A percentile compares a stretch with the other conserved stretches of the same genome.
Conservation (phyloP, 2,113 vertebrate species). For the Muscicapa adusta region DNA sequence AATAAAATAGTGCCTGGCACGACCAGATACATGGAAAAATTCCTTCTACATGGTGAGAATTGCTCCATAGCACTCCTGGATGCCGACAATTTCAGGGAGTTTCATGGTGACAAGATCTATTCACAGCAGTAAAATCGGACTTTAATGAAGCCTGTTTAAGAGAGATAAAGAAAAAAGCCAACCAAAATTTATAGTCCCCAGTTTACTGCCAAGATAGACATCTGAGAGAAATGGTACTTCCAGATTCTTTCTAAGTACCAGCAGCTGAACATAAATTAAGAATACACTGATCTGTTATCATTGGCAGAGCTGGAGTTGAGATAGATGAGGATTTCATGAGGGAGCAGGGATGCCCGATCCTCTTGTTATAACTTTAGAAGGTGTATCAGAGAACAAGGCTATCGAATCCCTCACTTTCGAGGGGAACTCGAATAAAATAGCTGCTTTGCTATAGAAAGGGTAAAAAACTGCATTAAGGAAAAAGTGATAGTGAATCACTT, state of each 20-base stretch:
- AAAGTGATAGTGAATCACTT: accelerated
- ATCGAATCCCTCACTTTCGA: neutral
- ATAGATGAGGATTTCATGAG: neutral
- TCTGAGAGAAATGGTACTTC: neutral
- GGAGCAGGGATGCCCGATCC: neutral
- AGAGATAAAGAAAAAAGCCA: neutral
- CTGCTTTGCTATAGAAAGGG: neutral
- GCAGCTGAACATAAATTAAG: neutral
- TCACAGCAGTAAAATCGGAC: neutral
- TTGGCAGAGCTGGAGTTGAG: neutral
- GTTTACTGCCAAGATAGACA: neutral
- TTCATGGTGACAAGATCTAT: conserved; percentile 46
- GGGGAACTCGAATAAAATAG: neutral
- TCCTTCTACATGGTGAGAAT: neutral
- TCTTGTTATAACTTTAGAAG: neutral
- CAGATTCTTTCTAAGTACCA: neutral
- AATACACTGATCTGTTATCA: neutral
- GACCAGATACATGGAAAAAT: neutral
- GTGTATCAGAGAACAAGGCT: neutral
- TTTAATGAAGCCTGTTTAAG: conserved; percentile 2
- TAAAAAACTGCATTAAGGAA: neutral
- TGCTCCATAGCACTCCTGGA: conserved; percentile 19
- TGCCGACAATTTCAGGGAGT: neutral
- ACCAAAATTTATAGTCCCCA: neutral
- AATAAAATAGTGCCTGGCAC: neutral